Evolutionary conservation across 2,113 vertebrate genomes (phyloP).

Genomic region (Gorsachius goisagi): DNA sequence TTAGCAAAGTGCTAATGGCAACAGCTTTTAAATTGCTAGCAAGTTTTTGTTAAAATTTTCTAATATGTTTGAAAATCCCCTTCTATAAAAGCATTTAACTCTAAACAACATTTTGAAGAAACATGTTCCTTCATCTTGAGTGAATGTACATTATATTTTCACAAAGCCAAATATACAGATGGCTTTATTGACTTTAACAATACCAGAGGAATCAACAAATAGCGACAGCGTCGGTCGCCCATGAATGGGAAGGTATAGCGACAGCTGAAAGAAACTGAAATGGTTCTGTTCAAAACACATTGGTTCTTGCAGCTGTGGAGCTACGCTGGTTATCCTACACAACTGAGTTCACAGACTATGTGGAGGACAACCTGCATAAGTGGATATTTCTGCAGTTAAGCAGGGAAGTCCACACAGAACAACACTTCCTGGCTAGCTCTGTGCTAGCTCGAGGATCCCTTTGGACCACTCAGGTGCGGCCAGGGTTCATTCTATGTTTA

Average conservation of each 20-base stretch:
- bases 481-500: background rate
- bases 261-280: background rate
- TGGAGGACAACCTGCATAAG: background rate
- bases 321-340: background rate
- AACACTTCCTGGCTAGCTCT: too few relatives aligned
- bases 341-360: background rate
- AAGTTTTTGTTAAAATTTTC: background rate
- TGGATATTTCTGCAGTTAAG: background rate
- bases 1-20: background rate
- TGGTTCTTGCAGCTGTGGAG: background rate
- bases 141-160: background rate
- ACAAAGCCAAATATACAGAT: background rate
- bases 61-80: background rate
- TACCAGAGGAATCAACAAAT: background rate
- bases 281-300: background rate
- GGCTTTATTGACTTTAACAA: background rate
- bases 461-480: background rate
- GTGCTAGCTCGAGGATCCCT: background rate
- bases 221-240: background rate
- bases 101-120: background rate
- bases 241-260: accelerated
- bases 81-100: background rate
- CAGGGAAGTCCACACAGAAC: background rate
- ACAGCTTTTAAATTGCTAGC: background rate
- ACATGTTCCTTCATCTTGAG: background rate